A percentile compares a stretch with the other conserved stretches of the same genome.
Conservation (phyloP, 2,888 invertebrate species). For the Alentia gelatinosa region DNA sequence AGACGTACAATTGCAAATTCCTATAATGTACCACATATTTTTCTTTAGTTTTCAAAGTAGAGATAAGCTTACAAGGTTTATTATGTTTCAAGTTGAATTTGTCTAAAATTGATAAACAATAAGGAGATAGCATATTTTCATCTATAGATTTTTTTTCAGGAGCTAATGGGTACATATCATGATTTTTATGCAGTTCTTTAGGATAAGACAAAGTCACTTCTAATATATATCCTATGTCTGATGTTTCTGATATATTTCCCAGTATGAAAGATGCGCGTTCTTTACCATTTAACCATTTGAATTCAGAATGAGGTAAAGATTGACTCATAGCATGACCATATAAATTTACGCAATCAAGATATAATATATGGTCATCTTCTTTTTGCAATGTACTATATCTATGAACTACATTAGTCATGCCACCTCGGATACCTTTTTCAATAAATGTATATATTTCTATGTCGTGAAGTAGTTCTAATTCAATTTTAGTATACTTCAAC, state of each 20-base stretch:
- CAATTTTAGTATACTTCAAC: neutral
- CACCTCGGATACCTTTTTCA: neutral
- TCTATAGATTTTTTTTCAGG: neutral
- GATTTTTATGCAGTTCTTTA: neutral
- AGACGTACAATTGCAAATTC: neutral
- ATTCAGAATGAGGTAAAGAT: neutral
- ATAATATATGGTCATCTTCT: neutral
- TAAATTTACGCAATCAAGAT: neutral
- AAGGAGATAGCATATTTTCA: neutral
- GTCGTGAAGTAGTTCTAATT: neutral
- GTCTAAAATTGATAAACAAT: neutral
- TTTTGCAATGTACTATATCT: neutral
- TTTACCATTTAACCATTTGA: neutral
- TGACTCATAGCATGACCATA: neutral
- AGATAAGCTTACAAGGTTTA: neutral
- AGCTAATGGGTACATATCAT: neutral
- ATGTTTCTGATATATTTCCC: neutral
- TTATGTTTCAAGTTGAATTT: neutral
- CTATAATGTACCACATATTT: neutral
- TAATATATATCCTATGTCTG: neutral
- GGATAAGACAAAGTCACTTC: neutral
- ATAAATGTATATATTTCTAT: neutral
- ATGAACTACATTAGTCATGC: neutral
- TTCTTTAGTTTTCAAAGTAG: neutral
- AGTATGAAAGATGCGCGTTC: neutral